Percentiles rank a stretch among this genome's conserved stretches.
These are phyloP conservation scores for Pseudolycoriella hygida DNA, from an alignment of 2,888 invertebrate species.

Conservation along the genomic window DNA sequence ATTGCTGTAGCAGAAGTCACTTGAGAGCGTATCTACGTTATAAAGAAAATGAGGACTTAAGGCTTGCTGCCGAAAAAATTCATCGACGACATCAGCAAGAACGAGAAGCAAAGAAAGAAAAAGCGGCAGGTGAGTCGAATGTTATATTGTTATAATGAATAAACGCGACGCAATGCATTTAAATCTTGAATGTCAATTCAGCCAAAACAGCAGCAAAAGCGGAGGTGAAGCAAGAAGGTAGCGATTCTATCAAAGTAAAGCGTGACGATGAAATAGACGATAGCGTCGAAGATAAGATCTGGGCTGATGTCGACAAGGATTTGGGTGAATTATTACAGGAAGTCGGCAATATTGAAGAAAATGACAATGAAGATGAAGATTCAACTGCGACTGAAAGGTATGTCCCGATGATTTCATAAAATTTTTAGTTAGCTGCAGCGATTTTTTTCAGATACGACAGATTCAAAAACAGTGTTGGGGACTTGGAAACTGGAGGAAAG, in stretches of 20 bases:
- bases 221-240: slow-evolving; percentile 14
- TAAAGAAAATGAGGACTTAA: slow-evolving; percentile 57
- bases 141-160: slow-evolving; percentile 28
- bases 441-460: too few species aligned
- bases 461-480: too few species aligned
- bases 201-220: slow-evolving; percentile 11
- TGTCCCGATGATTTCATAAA: too few species aligned
- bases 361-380: slow-evolving; percentile 53
- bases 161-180: not conserved
- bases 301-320: slow-evolving; percentile 71
- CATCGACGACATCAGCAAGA: slow-evolving; percentile 33
- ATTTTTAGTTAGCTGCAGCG: too few species aligned
- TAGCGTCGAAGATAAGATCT: slow-evolving; percentile 47
- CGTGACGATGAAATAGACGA: slow-evolving; percentile 28
- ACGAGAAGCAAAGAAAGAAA: slow-evolving; percentile 28
- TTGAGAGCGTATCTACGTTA: slow-evolving; percentile 59
- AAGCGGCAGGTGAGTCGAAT: slow-evolving; percentile 24
- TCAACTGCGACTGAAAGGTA: slow-evolving; percentile 23
- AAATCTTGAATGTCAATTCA: not conserved
- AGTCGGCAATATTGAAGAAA: slow-evolving; percentile 45
- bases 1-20: slow-evolving; percentile 60
- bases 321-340: slow-evolving; percentile 57
- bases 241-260: slow-evolving; percentile 16
- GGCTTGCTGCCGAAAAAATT: slow-evolving; percentile 51
- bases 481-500: too few species aligned